Conservation (phyloP, 2,797 vertebrate species). For the Schizopygopsis malacanthus region DNA sequence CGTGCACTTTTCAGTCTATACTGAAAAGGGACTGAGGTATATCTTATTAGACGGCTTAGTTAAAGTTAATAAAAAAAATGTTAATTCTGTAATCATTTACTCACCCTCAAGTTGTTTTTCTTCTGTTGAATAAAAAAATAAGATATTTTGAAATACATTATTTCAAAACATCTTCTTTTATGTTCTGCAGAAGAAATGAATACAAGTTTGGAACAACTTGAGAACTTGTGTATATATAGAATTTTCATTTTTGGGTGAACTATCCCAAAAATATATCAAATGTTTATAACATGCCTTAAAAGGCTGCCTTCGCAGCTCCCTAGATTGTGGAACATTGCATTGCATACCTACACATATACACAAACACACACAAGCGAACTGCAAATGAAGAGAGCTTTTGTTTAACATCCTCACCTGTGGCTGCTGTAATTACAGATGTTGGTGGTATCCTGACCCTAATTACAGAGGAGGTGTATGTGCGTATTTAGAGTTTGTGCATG, state of each 20-base stretch:
- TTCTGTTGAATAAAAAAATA: background rate
- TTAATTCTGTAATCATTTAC: background rate
- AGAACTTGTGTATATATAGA: background rate
- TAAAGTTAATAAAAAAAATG: too few species aligned
- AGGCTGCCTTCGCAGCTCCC: background rate
- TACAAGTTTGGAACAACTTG: background rate
- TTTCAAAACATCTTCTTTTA: background rate
- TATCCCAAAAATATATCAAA: too few species aligned
- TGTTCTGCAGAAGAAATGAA: background rate
- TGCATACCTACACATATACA: background rate
- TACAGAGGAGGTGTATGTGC: constrained; percentile 38
- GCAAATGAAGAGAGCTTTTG: background rate
- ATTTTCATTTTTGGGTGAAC: background rate
- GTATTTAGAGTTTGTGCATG: constrained; percentile 3
- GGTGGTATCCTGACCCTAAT: constrained; percentile 54
- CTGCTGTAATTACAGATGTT: constrained; percentile 60
- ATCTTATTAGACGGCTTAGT: background rate
- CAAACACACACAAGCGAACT: background rate
- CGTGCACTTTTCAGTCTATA: background rate
- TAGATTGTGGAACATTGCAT: background rate
- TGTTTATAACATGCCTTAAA: background rate
- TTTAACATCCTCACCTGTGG: constrained; percentile 49
- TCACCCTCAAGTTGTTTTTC: background rate
- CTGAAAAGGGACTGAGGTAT: background rate
- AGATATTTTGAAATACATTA: background rate